Evolutionary conservation across 2,113 vertebrate genomes (phyloP).

Genomic region (Coptodon bakossiorum): DNA sequence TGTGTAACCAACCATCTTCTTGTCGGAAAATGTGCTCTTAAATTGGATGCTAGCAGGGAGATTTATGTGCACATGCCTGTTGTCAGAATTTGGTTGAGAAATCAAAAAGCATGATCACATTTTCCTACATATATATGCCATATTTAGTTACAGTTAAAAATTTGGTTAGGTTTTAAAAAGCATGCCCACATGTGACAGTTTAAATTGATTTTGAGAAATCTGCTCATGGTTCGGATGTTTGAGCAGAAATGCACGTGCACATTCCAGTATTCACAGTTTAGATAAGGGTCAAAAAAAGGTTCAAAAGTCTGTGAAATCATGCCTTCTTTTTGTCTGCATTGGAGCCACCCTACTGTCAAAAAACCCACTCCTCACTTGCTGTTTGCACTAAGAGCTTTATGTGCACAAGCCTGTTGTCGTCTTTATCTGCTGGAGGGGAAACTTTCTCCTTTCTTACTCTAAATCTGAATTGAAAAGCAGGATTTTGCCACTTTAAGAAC

Average conservation of each 20-base stretch:
- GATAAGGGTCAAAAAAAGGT: neutral
- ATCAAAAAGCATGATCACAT: neutral
- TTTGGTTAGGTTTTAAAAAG: neutral
- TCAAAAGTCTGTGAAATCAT: neutral
- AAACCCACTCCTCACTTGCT: neutral
- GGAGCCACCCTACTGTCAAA: neutral
- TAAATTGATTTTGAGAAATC: neutral
- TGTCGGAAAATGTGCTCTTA: neutral
- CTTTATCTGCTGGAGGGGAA: neutral
- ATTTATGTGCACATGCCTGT: neutral
- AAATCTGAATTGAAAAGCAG: neutral
- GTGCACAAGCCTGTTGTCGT: neutral
- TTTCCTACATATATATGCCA: neutral
- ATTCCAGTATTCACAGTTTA: neutral
- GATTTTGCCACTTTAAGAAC: neutral
- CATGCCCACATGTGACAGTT: neutral
- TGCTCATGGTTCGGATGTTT: neutral
- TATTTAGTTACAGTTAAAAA: neutral
- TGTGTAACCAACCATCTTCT: neutral
- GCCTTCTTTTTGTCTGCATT: neutral
- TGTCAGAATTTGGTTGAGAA: neutral
- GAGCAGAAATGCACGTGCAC: neutral
- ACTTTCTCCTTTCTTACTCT: neutral
- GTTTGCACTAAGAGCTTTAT: fast-evolving
- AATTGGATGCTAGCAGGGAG: neutral